phyloP scores from a whole-genome alignment of 2,797 vertebrate species.

The Hippoglossus hippoglossus region DNA sequence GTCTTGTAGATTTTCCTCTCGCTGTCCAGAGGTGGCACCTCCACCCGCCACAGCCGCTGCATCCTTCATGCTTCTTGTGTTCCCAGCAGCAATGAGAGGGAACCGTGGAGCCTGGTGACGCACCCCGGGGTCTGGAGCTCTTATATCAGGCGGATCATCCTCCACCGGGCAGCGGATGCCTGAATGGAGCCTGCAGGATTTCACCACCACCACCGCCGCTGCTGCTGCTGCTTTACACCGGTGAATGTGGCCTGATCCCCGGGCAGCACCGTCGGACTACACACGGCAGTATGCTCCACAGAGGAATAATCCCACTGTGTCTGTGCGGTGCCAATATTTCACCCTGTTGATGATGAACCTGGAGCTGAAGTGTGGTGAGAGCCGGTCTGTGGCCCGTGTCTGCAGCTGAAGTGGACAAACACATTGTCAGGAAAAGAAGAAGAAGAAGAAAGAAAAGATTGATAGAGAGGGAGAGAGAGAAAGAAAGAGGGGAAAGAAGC shows the following conservation, averaged over 20 bases:
- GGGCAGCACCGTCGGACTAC: conserved; percentile 78
- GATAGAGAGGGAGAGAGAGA: conserved; percentile 41
- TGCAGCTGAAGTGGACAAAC: conserved; percentile 74
- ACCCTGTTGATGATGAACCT: conserved; percentile 85
- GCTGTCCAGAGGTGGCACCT: conserved; percentile 82
- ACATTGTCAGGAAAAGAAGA: too few species aligned
- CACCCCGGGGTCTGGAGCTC: conserved; percentile 66
- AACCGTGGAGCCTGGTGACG: conserved; percentile 77
- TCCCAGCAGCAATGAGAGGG: conserved; percentile 49
- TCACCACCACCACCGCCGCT: conserved; percentile 21
- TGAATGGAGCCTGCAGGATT: conserved; percentile 75
- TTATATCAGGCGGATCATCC: conserved; percentile 71
- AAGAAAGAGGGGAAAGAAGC: conserved; percentile 5
- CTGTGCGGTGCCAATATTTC: conserved; percentile 82
- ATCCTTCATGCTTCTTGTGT: conserved; percentile 31
- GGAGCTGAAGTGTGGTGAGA: conserved; percentile 81
- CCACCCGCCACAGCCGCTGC: conserved; percentile 75
- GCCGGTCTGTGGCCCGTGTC: conserved; percentile 78
- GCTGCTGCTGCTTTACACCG: conserved; percentile 19
- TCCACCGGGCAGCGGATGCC: conserved; percentile 72
- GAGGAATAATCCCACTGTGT: conserved; percentile 72
- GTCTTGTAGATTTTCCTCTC: conserved; percentile 19
- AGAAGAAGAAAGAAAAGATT: conserved; percentile 46
- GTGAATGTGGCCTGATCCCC: conserved; percentile 67
- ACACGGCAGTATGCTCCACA: conserved; percentile 71